Percentiles rank a stretch among this genome's conserved stretches.
These are phyloP conservation scores for Cephus sareptanus DNA, from an alignment of 2,888 invertebrate genomes.

Conservation along the genomic window DNA sequence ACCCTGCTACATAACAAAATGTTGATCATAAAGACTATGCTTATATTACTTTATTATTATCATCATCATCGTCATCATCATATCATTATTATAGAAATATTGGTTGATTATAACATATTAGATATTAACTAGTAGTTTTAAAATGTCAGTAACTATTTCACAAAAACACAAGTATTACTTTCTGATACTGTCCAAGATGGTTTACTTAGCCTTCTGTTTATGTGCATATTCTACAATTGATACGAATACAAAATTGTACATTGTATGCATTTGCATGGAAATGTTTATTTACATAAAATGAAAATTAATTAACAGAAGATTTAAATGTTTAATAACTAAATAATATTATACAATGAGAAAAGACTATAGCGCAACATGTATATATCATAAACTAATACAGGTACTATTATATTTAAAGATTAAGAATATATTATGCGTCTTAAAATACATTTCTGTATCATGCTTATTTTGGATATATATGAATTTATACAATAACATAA, in stretches of 20 bases:
- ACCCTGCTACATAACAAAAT: constrained; percentile 23
- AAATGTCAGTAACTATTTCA: neutral
- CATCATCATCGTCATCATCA: neutral
- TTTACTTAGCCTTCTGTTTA: neutral
- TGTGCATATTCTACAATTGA: neutral
- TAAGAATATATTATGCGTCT: neutral
- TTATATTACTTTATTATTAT: neutral
- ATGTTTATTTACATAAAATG: neutral
- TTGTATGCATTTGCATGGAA: neutral
- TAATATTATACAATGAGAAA: neutral
- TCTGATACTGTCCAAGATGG: neutral
- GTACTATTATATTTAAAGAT: neutral
- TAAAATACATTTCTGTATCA: neutral
- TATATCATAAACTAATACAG: neutral
- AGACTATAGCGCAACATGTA: neutral
- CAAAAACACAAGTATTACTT: neutral
- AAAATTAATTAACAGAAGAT: neutral
- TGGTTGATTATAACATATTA: neutral
- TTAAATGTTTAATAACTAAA: neutral
- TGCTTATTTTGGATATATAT: neutral
- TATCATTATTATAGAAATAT: neutral
- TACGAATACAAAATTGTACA: neutral
- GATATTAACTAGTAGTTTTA: neutral
- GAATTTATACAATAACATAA: neutral
- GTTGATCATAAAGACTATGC: neutral